Conservation (phyloP, 2,888 invertebrate genomes). For the Drosophila monieri region DNA sequence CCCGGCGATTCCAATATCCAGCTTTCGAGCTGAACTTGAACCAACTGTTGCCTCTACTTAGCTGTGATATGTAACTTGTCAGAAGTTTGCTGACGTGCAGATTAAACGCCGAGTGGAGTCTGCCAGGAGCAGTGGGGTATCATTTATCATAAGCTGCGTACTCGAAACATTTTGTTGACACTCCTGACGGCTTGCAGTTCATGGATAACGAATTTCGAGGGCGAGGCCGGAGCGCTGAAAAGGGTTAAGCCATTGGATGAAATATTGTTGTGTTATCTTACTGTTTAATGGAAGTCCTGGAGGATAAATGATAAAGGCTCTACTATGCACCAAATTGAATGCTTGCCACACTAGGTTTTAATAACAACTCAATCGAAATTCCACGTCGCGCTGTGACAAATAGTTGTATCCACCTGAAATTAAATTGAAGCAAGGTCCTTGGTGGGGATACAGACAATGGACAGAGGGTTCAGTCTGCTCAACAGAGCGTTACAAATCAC, state of each 20-base stretch:
- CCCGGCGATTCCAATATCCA: conserved; percentile 4
- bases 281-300: not conserved
- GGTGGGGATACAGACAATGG: not conserved
- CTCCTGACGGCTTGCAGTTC: conserved; percentile 43
- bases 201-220: conserved; percentile 40
- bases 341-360: not conserved
- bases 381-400: not conserved
- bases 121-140: conserved; percentile 54
- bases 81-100: conserved; percentile 75
- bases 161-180: conserved; percentile 47
- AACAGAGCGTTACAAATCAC: conserved; percentile 58
- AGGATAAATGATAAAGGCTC: not conserved
- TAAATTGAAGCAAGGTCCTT: not conserved
- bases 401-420: not conserved
- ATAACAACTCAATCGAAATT: not conserved
- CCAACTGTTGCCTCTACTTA: conserved; percentile 67
- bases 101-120: conserved; percentile 54
- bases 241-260: conserved; percentile 12
- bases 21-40: conserved; percentile 41
- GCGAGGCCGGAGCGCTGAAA: not conserved
- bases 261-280: conserved; percentile 8
- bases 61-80: conserved; percentile 72
- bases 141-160: conserved; percentile 64
- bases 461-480: conserved; percentile 11
- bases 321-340: not conserved